These are phyloP conservation scores for Bruchidius siliquastri DNA, from an alignment of 2,888 invertebrate species.

Conservation along the genomic window DNA sequence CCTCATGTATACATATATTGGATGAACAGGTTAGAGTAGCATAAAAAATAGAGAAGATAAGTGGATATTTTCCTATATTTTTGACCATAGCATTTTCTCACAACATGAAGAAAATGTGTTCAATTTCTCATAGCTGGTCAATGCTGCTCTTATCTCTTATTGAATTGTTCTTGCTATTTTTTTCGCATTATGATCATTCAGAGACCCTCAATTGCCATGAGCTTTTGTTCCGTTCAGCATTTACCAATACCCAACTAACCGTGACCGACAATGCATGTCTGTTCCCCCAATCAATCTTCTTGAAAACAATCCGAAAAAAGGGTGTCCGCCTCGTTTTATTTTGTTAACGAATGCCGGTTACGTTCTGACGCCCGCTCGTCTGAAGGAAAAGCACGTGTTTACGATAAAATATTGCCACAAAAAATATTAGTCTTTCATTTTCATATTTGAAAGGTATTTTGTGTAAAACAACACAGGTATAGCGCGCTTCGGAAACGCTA, in stretches of 20 bases:
- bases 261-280: neutral
- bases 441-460: constrained; percentile 41
- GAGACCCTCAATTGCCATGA: neutral
- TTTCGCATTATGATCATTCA: no score
- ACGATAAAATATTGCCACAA: constrained; percentile 39
- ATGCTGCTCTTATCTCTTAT: no score
- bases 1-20: no score
- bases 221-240: neutral
- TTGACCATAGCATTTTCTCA: no score
- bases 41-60: no score
- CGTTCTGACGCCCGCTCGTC: constrained; percentile 26
- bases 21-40: no score
- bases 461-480: constrained; percentile 43
- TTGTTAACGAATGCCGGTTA: constrained; percentile 21
- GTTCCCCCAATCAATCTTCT: neutral
- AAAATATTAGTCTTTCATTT: constrained; percentile 50
- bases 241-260: neutral
- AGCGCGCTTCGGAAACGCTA: constrained; percentile 20
- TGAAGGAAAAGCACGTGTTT: constrained; percentile 41
- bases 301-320: neutral
- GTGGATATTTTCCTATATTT: no score
- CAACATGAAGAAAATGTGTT: no score
- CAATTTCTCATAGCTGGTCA: no score
- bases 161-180: no score
- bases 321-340: constrained; percentile 23